These are phyloP conservation scores for Arnoldichthys spilopterus DNA, from an alignment of 2,797 vertebrate genomes.

Conservation along the genomic window DNA sequence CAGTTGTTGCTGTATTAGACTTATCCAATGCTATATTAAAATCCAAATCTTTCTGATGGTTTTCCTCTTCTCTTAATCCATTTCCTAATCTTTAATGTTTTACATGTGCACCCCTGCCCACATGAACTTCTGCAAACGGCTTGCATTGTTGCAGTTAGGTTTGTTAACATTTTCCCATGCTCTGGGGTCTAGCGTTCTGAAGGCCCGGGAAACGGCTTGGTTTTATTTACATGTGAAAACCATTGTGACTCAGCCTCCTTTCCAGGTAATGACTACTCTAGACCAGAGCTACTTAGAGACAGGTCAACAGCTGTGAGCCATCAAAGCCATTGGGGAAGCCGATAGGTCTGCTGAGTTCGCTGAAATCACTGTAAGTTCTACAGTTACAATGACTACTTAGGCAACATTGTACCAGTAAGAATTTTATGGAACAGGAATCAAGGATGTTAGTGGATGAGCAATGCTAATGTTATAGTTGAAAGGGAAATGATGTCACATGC, in stretches of 20 bases:
- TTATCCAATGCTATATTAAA: not conserved
- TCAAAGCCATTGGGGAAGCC: slow-evolving; percentile 32
- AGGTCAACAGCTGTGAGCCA: slow-evolving; percentile 42
- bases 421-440: not conserved
- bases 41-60: not conserved
- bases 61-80: not conserved
- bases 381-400: slow-evolving; percentile 9
- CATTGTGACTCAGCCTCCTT: slow-evolving; percentile 45
- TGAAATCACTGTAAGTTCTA: slow-evolving; percentile 30
- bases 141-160: not conserved
- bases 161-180: slow-evolving; percentile 40
- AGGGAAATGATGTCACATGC: not conserved
- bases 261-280: slow-evolving; percentile 49
- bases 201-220: slow-evolving; percentile 41
- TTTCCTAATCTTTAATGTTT: slow-evolving; percentile 1
- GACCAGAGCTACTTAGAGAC: slow-evolving; percentile 35
- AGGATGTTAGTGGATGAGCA: slow-evolving; percentile 6
- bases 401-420: slow-evolving; percentile 6
- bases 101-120: not conserved
- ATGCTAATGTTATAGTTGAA: not conserved
- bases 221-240: slow-evolving; percentile 49
- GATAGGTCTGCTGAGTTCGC: slow-evolving; percentile 16
- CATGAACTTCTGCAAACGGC: not conserved
- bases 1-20: not conserved
- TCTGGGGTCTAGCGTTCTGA: slow-evolving; percentile 20